These are phyloP conservation scores for Oryzias sinensis DNA, from an alignment of 2,797 vertebrate species.

Conservation along the genomic window DNA sequence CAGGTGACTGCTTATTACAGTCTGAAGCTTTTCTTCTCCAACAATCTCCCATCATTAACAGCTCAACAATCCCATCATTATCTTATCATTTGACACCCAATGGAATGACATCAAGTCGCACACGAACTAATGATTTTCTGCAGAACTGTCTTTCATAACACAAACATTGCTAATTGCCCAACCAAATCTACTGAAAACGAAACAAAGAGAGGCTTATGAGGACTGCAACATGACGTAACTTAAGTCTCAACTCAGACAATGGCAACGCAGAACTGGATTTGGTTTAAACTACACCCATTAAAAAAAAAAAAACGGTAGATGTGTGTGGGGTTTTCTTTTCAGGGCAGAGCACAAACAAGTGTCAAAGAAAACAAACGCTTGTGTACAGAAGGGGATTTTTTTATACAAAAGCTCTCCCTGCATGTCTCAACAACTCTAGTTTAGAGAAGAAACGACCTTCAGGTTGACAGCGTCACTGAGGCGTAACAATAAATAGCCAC, in stretches of 20 bases:
- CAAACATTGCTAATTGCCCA: slow-evolving; percentile 13
- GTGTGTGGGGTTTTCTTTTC: slow-evolving; percentile 17
- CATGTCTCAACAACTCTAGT: slow-evolving; percentile 73
- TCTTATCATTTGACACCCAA: slow-evolving; percentile 6
- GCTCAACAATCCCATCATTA: slow-evolving; percentile 9
- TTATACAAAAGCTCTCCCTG: slow-evolving; percentile 46
- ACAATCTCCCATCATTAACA: slow-evolving; percentile 10
- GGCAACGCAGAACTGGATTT: slow-evolving; percentile 35
- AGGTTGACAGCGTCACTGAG: slow-evolving; percentile 30
- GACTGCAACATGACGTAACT: not conserved
- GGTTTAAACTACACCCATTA: slow-evolving; percentile 47
- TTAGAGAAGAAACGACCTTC: slow-evolving; percentile 42
- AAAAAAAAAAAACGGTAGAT: slow-evolving; percentile 23
- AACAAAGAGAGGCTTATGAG: slow-evolving; percentile 28
- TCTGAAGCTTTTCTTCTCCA: slow-evolving; percentile 6
- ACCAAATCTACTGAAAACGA: not conserved
- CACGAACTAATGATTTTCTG: slow-evolving; percentile 9
- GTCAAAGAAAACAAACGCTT: slow-evolving; percentile 52
- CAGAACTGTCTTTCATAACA: slow-evolving; percentile 18
- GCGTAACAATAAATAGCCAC: slow-evolving; percentile 31
- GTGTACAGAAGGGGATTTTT: slow-evolving; percentile 43
- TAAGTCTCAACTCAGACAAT: slow-evolving; percentile 17
- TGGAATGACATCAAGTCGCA: not conserved
- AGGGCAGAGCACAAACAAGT: slow-evolving; percentile 36
- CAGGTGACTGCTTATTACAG: slow-evolving; percentile 14